Conservation (phyloP, 1,140 invertebrate species). For the Sesamia nonagrioides region DNA sequence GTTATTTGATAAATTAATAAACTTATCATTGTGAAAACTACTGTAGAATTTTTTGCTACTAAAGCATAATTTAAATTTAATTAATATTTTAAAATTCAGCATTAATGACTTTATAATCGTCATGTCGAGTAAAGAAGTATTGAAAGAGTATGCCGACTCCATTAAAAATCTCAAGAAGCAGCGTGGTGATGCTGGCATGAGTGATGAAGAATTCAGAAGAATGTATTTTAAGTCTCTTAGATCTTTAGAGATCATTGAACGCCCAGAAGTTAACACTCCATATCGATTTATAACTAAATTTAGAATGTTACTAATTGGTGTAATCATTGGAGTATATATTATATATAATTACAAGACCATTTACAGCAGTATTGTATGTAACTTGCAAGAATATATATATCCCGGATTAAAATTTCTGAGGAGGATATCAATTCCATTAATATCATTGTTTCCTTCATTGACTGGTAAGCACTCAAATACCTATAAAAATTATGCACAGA, state of each 20-base stretch:
- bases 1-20: no score
- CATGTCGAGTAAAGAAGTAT: conserved; percentile 62
- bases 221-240: conserved; percentile 87
- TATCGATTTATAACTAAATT: conserved; percentile 48
- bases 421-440: conserved; percentile 89
- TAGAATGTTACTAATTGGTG: conserved; percentile 50
- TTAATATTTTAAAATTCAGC: no score
- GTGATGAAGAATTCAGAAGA: conserved; percentile 85
- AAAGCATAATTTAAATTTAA: background rate
- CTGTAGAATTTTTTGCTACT: background rate
- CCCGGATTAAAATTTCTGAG: conserved; percentile 89
- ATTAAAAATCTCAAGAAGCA: conserved; percentile 69
- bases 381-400: conserved; percentile 91
- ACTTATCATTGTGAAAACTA: no score
- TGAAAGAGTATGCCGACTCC: conserved; percentile 70
- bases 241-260: conserved; percentile 65
- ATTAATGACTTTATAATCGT: background rate
- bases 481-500: background rate
- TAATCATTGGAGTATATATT: conserved; percentile 52
- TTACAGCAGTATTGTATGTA: conserved; percentile 88
- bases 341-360: conserved; percentile 81
- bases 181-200: conserved; percentile 75
- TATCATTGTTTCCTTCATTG: conserved; percentile 89
- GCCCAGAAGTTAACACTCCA: conserved; percentile 20
- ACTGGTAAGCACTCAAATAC: conserved; percentile 85